Conservation (phyloP, 2,113 vertebrate genomes). For the Phoenicopterus ruber region DNA sequence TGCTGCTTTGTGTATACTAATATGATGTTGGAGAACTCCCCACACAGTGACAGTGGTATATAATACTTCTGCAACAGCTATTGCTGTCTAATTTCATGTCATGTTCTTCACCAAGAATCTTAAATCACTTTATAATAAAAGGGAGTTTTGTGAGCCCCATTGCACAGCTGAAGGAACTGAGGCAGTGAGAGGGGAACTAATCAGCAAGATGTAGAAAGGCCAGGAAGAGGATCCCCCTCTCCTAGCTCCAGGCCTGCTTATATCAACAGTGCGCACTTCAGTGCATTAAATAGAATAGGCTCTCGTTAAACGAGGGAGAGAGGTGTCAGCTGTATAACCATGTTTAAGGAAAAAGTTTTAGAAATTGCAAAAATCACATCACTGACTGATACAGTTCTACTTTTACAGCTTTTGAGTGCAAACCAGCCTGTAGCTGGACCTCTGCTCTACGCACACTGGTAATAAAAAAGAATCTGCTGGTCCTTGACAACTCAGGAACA, state of each 20-base stretch:
- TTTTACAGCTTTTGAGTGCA: not conserved
- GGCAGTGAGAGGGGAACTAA: not conserved
- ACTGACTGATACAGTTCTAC: not conserved
- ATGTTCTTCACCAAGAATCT: not conserved
- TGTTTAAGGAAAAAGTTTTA: not conserved
- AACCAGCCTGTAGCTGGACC: not conserved
- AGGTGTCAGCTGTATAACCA: not conserved
- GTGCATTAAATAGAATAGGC: not conserved
- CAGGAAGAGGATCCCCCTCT: not conserved
- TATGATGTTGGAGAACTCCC: not conserved
- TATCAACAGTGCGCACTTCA: not conserved
- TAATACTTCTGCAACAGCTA: not conserved
- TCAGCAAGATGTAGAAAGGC: not conserved
- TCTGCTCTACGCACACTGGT: not conserved
- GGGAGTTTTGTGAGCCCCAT: not conserved
- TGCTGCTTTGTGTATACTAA: not conserved
- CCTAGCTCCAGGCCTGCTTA: not conserved
- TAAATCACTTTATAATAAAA: not conserved
- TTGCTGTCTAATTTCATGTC: not conserved
- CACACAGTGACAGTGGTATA: not conserved
- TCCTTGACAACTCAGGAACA: not conserved
- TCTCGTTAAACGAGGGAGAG: not conserved
- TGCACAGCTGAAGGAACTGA: not conserved
- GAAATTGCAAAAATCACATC: not conserved
- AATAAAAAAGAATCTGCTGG: not conserved